These are phyloP conservation scores for Hippopotamus amphibius DNA, from an alignment of 2,113 vertebrate genomes.

Conservation along the genomic window DNA sequence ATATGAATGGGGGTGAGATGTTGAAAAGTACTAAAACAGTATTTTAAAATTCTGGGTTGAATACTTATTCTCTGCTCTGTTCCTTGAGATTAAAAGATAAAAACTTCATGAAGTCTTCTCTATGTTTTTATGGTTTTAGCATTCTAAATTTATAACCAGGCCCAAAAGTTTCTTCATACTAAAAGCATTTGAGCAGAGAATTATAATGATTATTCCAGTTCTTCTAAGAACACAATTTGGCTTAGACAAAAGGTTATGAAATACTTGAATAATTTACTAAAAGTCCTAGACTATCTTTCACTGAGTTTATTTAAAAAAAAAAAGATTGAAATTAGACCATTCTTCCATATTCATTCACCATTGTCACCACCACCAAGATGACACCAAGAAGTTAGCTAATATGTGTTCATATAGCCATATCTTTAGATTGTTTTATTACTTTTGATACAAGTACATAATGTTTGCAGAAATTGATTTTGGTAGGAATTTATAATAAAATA, in stretches of 20 bases:
- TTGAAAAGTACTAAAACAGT: neutral
- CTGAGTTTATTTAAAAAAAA: neutral
- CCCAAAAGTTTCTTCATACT: neutral
- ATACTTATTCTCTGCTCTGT: neutral
- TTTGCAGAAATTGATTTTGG: neutral
- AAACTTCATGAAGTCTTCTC: neutral
- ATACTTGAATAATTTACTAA: conserved; percentile 37
- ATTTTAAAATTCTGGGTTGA: conserved; percentile 13
- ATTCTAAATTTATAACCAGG: conserved; percentile 15
- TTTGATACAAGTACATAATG: neutral
- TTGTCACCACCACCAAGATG: neutral
- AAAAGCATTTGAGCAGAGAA: neutral
- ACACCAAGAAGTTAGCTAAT: neutral
- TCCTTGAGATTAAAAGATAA: neutral
- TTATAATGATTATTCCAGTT: neutral
- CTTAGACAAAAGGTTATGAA: conserved; percentile 14
- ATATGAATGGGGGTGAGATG: neutral
- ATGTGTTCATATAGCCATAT: neutral
- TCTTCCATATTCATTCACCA: neutral
- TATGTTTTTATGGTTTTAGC: neutral
- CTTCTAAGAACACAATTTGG: neutral
- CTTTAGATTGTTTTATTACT: conserved; percentile 3
- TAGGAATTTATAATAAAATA: conserved; percentile 14
- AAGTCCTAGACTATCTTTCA: neutral
- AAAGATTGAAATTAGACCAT: neutral